Percentiles rank a stretch among this genome's conserved stretches.
phyloP scores from a whole-genome alignment of 2,113 vertebrate genomes.

The Coturnix japonica region DNA sequence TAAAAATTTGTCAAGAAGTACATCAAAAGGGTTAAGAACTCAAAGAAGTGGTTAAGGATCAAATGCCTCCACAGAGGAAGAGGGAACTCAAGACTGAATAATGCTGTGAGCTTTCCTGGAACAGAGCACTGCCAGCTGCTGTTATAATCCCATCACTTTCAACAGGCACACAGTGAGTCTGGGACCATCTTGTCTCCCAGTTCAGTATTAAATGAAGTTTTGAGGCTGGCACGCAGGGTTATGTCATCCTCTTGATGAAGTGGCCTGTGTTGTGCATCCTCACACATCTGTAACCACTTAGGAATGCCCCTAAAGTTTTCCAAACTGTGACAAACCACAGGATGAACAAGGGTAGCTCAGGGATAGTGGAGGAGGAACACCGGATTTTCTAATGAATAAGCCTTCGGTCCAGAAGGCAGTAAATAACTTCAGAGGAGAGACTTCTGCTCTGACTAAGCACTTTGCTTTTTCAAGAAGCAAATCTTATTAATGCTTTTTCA shows the following conservation, averaged over 20 bases:
- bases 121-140: conserved; percentile 37
- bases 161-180: conserved; percentile 26
- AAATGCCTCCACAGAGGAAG: conserved; percentile 43
- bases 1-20: background rate
- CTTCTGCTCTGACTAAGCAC: background rate
- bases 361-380: background rate
- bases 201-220: conserved; percentile 33
- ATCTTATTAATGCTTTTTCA: background rate
- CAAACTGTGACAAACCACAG: conserved; percentile 12
- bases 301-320: conserved; percentile 31
- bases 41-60: conserved; percentile 59
- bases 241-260: conserved; percentile 32
- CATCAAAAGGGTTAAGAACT: conserved; percentile 61
- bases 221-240: conserved; percentile 37
- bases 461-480: background rate
- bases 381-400: background rate
- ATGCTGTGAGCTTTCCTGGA: conserved; percentile 44
- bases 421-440: background rate
- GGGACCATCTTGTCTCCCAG: conserved; percentile 12
- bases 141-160: conserved; percentile 19
- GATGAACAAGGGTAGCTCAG: background rate
- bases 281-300: conserved; percentile 50
- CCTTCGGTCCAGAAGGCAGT: conserved; percentile 1
- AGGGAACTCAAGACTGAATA: conserved; percentile 35
- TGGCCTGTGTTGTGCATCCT: conserved; percentile 48